Percentiles rank a stretch among this genome's conserved stretches.
These are phyloP conservation scores for Peribatodes rhomboidaria DNA, from an alignment of 2,888 invertebrate genomes.

Conservation along the genomic window DNA sequence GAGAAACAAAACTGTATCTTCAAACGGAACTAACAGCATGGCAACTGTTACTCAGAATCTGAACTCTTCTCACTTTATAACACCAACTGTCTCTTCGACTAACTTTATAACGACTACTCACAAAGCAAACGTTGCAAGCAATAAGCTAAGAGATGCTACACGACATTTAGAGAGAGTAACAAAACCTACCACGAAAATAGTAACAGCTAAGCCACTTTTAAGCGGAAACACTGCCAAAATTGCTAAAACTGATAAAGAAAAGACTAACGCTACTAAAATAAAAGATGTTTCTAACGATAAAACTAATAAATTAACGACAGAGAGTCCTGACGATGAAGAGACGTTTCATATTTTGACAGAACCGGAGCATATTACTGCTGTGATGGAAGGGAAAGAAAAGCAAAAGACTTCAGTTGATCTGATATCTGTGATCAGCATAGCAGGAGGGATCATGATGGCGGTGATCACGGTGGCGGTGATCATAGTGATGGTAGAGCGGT, in stretches of 20 bases:
- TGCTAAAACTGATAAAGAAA: slow-evolving; percentile 46
- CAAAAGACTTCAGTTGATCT: slow-evolving; percentile 76
- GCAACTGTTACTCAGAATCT: slow-evolving; percentile 63
- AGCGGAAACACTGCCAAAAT: slow-evolving; percentile 36
- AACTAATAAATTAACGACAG: slow-evolving; percentile 66
- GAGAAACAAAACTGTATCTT: slow-evolving; percentile 47
- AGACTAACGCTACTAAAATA: slow-evolving; percentile 54
- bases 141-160: slow-evolving; percentile 32
- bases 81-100: slow-evolving; percentile 41
- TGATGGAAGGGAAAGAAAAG: slow-evolving; percentile 78
- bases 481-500: slow-evolving; percentile 81
- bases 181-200: slow-evolving; percentile 47
- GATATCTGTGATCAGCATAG: slow-evolving; percentile 82
- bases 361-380: slow-evolving; percentile 84
- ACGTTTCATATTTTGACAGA: slow-evolving; percentile 86
- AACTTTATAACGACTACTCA: slow-evolving; percentile 59
- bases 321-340: slow-evolving; percentile 73
- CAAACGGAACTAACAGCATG: slow-evolving; percentile 81
- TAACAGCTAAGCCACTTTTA: slow-evolving; percentile 42
- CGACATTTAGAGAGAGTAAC: slow-evolving; percentile 47
- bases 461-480: slow-evolving; percentile 82
- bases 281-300: slow-evolving; percentile 47
- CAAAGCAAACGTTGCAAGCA: slow-evolving; percentile 45
- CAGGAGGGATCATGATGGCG: slow-evolving; percentile 83
- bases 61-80: slow-evolving; percentile 69